Base-by-base conservation (phyloP, 1,140 invertebrate genomes). In the Drosophila busckii region DNA sequence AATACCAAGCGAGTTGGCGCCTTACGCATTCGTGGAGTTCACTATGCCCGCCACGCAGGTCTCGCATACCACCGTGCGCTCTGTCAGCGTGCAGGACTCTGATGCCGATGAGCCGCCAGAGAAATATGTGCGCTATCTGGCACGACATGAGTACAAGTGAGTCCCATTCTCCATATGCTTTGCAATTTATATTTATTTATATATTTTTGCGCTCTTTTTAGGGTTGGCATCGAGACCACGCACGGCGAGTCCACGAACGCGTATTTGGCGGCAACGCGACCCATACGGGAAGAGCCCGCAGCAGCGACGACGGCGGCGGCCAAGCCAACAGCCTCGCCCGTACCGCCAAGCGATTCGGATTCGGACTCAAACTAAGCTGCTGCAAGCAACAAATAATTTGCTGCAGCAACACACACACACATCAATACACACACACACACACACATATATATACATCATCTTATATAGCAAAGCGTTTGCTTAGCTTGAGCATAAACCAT, bases 11-110 rank as follows among this genome's bases (percentile, higher is more conserved):
- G 93, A 94, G 85, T 91, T 99, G 76, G 92, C 96, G 23, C 93
- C 94, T 53, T 94, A 92, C 89, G 94, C 94, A 62, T 93, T 94
- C 85, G 96, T 99, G 3, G 97, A 99, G 87, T 99, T 99, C 88
- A 99, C 96, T 9, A 99, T 99, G 98, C 98, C 98, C 15, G 94
- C 96, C 35, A 98, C 98, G 20, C 97, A 98, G 85, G 96, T 98
- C 35, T 98, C 96, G 15, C 97, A 99, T 88, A 97, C 96, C 31
- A 98, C 97, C 9, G 94, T 98, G 54, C 91, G 98, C 62, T 98
- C 97, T 46, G 96, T 99, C 13, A 96, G 96, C 59, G 93, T 99
- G 50, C 92, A 94, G 73, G 94, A 94, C 63, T 94, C 93, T 65
- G 95, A 96, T 88, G 93, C 93, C 37, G 96, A 95, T 58, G 94